Conservation (phyloP, 2,113 vertebrate species). For the Ammodytes dubius region DNA sequence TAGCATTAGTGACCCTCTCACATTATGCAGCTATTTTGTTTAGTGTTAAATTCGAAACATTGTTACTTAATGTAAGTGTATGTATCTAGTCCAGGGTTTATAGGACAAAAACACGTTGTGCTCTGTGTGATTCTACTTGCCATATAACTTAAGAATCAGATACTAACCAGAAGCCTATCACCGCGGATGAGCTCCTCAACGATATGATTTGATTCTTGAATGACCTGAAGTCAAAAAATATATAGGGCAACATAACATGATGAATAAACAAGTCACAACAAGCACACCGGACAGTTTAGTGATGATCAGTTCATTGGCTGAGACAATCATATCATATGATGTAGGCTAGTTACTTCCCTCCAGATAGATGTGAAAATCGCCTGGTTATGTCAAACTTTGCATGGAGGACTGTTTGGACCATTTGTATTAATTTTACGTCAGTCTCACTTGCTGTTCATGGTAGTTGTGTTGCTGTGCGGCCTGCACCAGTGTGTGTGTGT, state of each 20-base stretch:
- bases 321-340: no score
- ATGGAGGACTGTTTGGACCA: neutral
- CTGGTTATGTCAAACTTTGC: neutral
- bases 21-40: neutral
- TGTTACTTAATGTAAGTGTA: neutral
- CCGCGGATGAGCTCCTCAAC: no score
- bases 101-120: neutral
- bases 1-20: neutral
- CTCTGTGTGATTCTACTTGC: neutral
- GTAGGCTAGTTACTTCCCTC: no score
- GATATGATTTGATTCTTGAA: no score
- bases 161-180: no score
- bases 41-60: neutral
- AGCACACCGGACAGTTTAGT: no score
- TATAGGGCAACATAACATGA: no score
- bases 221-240: no score
- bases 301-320: no score
- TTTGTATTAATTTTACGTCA: neutral
- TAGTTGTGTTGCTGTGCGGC: neutral
- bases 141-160: neutral
- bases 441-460: neutral
- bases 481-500: constrained; percentile 2
- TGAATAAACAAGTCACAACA: no score
- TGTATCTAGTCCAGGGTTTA: neutral
- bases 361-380: no score